Evolutionary conservation across 1,140 invertebrate genomes (phyloP), one percentile per base, ranked within the genome.

Genomic region (Gryon sp.): DNA sequence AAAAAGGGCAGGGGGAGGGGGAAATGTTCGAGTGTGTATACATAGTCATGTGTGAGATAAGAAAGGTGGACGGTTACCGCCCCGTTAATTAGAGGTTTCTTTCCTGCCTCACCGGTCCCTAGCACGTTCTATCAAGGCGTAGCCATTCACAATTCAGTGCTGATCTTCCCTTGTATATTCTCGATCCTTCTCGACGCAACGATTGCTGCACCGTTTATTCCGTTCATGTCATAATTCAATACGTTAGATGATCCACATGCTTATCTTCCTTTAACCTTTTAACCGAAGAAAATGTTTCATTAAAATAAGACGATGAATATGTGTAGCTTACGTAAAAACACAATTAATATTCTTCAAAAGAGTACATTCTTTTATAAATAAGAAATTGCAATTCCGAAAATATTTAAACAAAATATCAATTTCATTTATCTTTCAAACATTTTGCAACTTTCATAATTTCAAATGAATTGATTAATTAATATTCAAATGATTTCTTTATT

Each of bases 81-180:
- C 84, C 86, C 83, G 82, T 87, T 87, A 86, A 86, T 87, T 86
- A 87, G 83, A 77, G 79, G 81, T 80, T 82, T 81, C 82, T 82
- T 76, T 80, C 73, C 75, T 68, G 73, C 69, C 69, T 69, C 76
- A 68, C 78, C 66, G 70, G 74, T 76, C 78, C 76, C 77, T 73
- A 76, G 63, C 36, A 30, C 63, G 55, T 79, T 83, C 76, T 78
- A 80, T 82, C 82, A 79, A 80, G 79, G 76, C 82, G 77, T 76
- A 84, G 82, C 84, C 82, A 85, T 83, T 85, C 83, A 84, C 82
- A 84, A 79, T 77, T 82, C 80, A 77, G 77, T 79, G 53, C 78
- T 69, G 72, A 82, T 82, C 68, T 63, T 68, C 55, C 60, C 74
- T 63, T 60, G 57, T 62, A 52, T 60, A 53, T 72, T 55, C 66